Evolutionary conservation across 2,888 invertebrate genomes (phyloP).

Genomic region (Alloscopus bannaensis): DNA sequence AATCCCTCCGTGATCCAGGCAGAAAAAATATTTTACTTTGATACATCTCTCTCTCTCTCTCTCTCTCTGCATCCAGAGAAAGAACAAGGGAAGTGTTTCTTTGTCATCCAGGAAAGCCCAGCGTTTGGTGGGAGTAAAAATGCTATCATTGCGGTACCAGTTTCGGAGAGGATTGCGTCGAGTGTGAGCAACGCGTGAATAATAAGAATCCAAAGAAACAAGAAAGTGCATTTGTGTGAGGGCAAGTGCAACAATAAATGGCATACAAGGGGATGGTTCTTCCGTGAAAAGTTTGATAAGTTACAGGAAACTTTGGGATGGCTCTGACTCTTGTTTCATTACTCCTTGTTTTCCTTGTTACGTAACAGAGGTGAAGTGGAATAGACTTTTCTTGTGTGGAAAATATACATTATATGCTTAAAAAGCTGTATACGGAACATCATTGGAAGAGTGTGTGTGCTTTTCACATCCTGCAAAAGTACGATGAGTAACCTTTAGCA

Average conservation of each 20-base stretch:
- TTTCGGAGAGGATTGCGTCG: slow-evolving; percentile 23
- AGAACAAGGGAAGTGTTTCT: slow-evolving; percentile 49
- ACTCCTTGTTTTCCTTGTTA: slow-evolving; percentile 10
- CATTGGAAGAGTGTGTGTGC: not conserved
- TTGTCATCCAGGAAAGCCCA: slow-evolving; percentile 35
- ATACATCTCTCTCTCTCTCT: no score
- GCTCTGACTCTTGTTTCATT: no score
- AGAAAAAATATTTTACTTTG: no score
- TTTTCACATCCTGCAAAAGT: no score
- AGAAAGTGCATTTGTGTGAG: slow-evolving; percentile 12
- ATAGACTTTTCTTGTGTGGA: no score
- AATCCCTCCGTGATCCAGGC: slow-evolving; percentile 31
- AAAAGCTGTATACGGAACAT: not conserved
- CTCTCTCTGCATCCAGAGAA: not conserved
- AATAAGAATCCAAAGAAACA: slow-evolving; percentile 10
- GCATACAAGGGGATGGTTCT: not conserved
- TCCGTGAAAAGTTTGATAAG: slow-evolving; percentile 11
- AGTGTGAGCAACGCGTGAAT: not conserved
- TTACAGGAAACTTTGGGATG: not conserved
- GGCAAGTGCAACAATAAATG: slow-evolving; percentile 23
- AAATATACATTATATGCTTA: not conserved
- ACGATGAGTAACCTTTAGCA: slow-evolving; percentile 25
- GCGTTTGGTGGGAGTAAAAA: not conserved
- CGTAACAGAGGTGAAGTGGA: no score
- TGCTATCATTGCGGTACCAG: slow-evolving; percentile 33